Conservation (phyloP, 2,113 vertebrate genomes). For the Sisor rabdophorus region DNA sequence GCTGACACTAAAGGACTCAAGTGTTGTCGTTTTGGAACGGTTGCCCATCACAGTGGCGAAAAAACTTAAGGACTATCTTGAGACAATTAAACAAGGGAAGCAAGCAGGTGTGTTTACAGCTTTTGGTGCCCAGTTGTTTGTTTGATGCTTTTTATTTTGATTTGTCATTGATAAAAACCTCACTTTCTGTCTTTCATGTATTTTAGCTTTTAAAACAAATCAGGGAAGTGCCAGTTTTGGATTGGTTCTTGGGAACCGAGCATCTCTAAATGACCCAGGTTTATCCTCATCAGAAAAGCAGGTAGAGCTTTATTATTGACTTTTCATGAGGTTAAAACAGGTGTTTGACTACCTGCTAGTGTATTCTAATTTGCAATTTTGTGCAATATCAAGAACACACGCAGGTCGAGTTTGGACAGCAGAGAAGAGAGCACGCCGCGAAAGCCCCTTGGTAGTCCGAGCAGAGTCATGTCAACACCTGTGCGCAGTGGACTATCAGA, state of each 20-base stretch:
- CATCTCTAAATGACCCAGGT: slow-evolving; percentile 80
- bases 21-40: slow-evolving; percentile 83
- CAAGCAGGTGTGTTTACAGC: slow-evolving; percentile 67
- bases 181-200: too few relatives aligned
- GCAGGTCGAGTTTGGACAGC: slow-evolving; percentile 75
- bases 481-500: slow-evolving; percentile 81
- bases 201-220: slow-evolving; percentile 79
- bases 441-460: slow-evolving; percentile 80
- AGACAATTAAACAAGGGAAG: slow-evolving; percentile 81
- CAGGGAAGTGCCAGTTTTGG: slow-evolving; percentile 91
- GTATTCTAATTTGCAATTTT: neutral
- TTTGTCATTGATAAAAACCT: too few relatives aligned
- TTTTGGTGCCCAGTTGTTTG: neutral
- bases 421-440: slow-evolving; percentile 80
- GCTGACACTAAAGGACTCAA: slow-evolving; percentile 83
- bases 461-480: slow-evolving; percentile 74
- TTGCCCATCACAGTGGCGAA: slow-evolving; percentile 75
- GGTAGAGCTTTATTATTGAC: slow-evolving; percentile 62
- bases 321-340: neutral
- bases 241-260: slow-evolving; percentile 79
- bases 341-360: neutral
- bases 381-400: slow-evolving; percentile 72
- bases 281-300: slow-evolving; percentile 79
- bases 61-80: slow-evolving; percentile 86
- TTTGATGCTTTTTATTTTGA: neutral